Base-by-base conservation (phyloP, 1,140 invertebrate species). In the Tigriopus japonicus region DNA sequence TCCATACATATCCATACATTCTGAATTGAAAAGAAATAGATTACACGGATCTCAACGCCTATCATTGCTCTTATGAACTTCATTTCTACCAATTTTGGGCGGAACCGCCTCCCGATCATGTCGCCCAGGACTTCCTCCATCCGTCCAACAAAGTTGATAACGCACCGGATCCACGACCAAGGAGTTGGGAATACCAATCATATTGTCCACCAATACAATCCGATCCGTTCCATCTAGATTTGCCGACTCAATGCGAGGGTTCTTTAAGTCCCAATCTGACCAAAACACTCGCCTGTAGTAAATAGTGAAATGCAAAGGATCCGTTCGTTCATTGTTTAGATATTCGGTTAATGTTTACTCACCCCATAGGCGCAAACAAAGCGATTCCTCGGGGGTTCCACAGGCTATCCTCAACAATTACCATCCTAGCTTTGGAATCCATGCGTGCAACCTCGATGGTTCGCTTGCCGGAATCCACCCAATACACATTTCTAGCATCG, bases 191-290 rank as follows among this genome's bases (percentile, higher is more conserved):
- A 82, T 69, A 21, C 70, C 69, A 0, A 83, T 68, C 52, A 77
- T 75, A 5, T 71, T 68, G 12, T 71, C 68, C 1, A 82, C 70
- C n/a, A 82, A 69, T 6, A 73, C 67, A 59, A 68, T 65, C 45
- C 93, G 76, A 0, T 81, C 81, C 5, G 80, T 81, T 1, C 93
- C 95, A 72, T 98, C 93, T 76, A 95, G 81, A 70, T 92, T 88
- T 1, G 92, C 80, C 76, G 80, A 81, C 72, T 97, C 95, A 62
- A 98, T 86, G 75, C 91, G 93, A 0, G 95, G 92, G 45, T 77
- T 72, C 1, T 76, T 73, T n/a, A 93, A 78, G 70, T 93, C 84
- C 94, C 95, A 98, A 69, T 98, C 95, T 0, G 89, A 86, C 91
- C 94, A 98, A 69, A 91, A 97, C 52, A 98, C 77, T 77, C 91